phyloP scores from a whole-genome alignment of 2,797 vertebrate genomes.

The Gymnopithys bicolor region DNA sequence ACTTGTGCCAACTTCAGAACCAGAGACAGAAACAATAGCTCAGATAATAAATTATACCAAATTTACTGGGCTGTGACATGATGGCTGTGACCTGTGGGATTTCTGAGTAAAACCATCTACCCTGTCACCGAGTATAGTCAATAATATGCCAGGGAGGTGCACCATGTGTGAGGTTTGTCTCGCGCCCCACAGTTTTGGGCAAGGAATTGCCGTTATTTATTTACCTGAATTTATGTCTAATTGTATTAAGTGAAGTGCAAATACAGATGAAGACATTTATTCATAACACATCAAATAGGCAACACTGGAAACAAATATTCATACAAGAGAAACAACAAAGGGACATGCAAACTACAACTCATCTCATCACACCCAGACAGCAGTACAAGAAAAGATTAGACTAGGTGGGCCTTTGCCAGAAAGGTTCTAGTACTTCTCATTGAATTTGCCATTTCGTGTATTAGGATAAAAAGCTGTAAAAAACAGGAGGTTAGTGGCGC shows the following conservation, averaged over 20 bases:
- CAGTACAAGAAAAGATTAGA: neutral
- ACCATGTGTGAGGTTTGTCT: neutral
- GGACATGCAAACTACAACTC: neutral
- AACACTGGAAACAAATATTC: neutral
- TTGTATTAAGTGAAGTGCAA: neutral
- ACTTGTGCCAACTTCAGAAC: neutral
- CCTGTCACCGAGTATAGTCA: neutral
- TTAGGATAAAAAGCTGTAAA: neutral
- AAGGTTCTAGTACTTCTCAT: neutral
- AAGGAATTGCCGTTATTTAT: neutral
- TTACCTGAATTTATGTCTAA: neutral
- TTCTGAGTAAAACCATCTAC: neutral
- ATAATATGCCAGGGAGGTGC: accelerated
- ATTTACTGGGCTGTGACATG: neutral
- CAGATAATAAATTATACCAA: neutral
- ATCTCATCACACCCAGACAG: neutral
- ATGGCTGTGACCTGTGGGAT: neutral
- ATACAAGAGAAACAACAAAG: neutral
- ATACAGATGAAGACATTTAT: neutral
- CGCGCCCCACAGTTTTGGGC: neutral
- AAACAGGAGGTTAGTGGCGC: neutral
- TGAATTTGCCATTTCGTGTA: neutral
- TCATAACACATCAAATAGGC: neutral
- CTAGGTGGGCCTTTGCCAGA: neutral
- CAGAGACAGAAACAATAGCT: neutral